Evolutionary conservation across 2,888 invertebrate species (phyloP).

Genomic region (Synergus gifuensis): DNA sequence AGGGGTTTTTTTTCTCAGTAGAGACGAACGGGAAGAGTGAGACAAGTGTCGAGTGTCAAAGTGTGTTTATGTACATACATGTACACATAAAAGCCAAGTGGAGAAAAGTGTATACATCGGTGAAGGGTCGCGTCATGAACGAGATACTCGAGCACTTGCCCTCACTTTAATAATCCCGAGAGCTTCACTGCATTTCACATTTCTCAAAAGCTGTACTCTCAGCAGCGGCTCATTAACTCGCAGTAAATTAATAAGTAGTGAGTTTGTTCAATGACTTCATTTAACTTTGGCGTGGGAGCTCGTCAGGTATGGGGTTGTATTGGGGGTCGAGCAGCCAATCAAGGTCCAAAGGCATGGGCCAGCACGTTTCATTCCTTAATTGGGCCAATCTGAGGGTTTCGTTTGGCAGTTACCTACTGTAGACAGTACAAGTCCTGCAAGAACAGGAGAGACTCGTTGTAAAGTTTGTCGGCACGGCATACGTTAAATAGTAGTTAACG

Average conservation of each 20-base stretch:
- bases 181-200: constrained; percentile 23
- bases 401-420: constrained; percentile 6
- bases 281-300: constrained; percentile 48
- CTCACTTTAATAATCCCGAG: constrained; percentile 19
- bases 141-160: constrained; percentile 18
- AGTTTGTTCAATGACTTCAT: constrained; percentile 54
- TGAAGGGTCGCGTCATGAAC: constrained; percentile 38
- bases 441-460: constrained; percentile 39
- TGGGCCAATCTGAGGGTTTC: constrained; percentile 61
- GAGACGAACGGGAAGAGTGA: constrained; percentile 1
- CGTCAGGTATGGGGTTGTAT: constrained; percentile 4
- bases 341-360: constrained; percentile 59
- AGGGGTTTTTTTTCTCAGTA: constrained; percentile 10
- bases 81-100: constrained; percentile 19
- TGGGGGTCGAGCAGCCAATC: constrained; percentile 58
- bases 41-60: constrained; percentile 32
- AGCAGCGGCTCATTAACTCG: constrained; percentile 52
- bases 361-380: constrained; percentile 67
- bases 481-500: constrained; percentile 37
- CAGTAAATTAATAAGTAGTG: constrained; percentile 60
- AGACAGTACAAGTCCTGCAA: constrained; percentile 23
- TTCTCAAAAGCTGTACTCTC: constrained; percentile 26
- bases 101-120: constrained; percentile 14
- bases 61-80: constrained; percentile 23
- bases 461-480: constrained; percentile 27